A percentile compares a stretch with the other conserved stretches of the same genome.
These are phyloP conservation scores for Eupsilia transversa DNA, from an alignment of 2,888 invertebrate species.

Conservation along the genomic window DNA sequence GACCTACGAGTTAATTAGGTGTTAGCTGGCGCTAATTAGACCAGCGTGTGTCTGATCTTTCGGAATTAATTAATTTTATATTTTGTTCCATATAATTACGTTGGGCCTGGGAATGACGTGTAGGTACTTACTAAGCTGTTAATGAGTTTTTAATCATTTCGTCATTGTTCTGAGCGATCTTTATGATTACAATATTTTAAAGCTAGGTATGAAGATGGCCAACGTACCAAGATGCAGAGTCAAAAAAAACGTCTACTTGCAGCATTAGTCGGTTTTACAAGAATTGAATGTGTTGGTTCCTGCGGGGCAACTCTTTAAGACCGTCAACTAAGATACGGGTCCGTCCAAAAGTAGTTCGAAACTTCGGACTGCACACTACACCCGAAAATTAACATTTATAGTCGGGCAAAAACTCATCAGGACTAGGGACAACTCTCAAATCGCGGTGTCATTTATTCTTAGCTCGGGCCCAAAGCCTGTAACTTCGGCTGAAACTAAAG, in stretches of 20 bases:
- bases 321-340: too few relatives aligned
- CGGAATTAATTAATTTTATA: conserved; percentile 39
- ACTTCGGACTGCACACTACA: too few relatives aligned
- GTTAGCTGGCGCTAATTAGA: conserved; percentile 51
- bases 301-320: too few relatives aligned
- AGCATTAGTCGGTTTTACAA: neutral
- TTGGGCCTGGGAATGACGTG: neutral
- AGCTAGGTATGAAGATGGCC: neutral
- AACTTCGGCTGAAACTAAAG: too few relatives aligned
- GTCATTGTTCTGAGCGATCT: neutral
- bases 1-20: conserved; percentile 55
- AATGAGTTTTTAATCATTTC: conserved; percentile 27
- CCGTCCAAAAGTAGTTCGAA: too few relatives aligned
- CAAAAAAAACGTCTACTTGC: neutral
- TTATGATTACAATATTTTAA: neutral
- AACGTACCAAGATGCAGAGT: neutral
- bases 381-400: too few relatives aligned
- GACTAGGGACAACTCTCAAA: too few relatives aligned
- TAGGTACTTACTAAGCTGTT: conserved; percentile 14
- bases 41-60: conserved; percentile 43
- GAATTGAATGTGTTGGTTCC: too few relatives aligned
- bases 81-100: conserved; percentile 26
- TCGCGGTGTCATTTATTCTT: too few relatives aligned
- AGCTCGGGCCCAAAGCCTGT: too few relatives aligned
- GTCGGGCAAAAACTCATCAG: too few relatives aligned